These are phyloP conservation scores for Sphyrna mokarran DNA, from an alignment of 2,113 vertebrate species.

Conservation along the genomic window DNA sequence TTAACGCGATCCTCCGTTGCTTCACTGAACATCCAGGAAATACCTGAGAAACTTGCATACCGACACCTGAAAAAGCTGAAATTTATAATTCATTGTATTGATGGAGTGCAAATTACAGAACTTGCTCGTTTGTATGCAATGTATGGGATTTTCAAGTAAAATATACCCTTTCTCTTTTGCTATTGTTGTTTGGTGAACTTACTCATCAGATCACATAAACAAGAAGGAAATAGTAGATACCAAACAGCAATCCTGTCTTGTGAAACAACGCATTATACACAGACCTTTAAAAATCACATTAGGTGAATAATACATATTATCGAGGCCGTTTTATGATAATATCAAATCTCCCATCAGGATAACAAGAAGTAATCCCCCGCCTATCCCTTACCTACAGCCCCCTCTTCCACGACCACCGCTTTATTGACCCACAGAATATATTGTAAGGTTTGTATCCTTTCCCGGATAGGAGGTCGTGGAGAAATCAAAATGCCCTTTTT, in stretches of 20 bases:
- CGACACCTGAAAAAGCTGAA: not conserved
- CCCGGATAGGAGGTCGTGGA: no score
- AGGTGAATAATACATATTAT: not conserved
- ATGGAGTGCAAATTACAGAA: not conserved
- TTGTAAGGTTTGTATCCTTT: not conserved
- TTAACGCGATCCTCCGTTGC: not conserved
- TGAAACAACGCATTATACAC: not conserved
- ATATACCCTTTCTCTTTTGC: not conserved
- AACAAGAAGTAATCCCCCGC: not conserved
- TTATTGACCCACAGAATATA: not conserved
- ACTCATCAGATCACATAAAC: not conserved
- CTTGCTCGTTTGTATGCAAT: no score
- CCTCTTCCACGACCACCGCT: not conserved
- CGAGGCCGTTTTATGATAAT: not conserved
- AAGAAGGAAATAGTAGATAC: not conserved
- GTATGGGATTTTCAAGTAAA: not conserved
- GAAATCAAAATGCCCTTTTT: no score
- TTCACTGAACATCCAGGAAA: not conserved
- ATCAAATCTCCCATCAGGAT: not conserved
- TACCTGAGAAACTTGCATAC: not conserved
- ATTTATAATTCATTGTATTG: not conserved
- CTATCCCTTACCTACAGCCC: not conserved
- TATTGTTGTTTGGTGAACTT: not conserved
- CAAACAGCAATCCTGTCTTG: not conserved
- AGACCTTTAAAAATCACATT: not conserved